Conservation (phyloP, 37 sponge, comb jelly and placozoan genomes). For the Halisarca cf. caerulea region DNA sequence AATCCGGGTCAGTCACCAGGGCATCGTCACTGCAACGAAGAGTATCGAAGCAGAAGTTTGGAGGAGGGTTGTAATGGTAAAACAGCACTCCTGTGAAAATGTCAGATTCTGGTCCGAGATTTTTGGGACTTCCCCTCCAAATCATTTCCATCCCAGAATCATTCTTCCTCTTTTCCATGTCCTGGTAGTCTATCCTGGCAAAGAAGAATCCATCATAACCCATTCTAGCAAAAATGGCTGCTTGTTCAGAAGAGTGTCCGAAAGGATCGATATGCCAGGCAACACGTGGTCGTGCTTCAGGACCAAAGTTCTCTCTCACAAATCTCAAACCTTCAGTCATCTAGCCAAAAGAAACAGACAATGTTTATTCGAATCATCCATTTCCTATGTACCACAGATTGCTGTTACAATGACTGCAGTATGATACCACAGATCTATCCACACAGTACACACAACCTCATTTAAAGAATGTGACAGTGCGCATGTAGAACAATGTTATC, state of each 20-base stretch:
- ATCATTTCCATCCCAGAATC: slow-evolving; percentile 74
- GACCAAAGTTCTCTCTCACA: slow-evolving; percentile 62
- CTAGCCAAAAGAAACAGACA: no score
- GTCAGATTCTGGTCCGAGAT: slow-evolving; percentile 54
- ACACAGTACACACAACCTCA: no score
- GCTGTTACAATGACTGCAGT: no score
- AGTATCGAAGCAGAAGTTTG: slow-evolving; percentile 88
- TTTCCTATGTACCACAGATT: no score
- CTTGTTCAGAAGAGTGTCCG: slow-evolving; percentile 76
- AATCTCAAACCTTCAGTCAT: slow-evolving; percentile 43
- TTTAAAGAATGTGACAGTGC: no score
- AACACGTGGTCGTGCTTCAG: slow-evolving; percentile 58
- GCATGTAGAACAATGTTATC: no score
- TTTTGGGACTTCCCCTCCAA: slow-evolving; percentile 70
- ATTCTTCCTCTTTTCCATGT: slow-evolving; percentile 40
- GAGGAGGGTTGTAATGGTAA: slow-evolving; percentile 74
- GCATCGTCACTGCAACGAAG: slow-evolving; percentile 64
- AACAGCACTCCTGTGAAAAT: slow-evolving; percentile 89
- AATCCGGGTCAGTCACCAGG: slow-evolving; percentile 74
- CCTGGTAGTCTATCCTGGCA: slow-evolving; percentile 91
- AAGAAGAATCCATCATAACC: slow-evolving; percentile 93
- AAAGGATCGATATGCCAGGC: slow-evolving; percentile 91
- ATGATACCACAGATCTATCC: no score
- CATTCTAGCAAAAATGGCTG: slow-evolving; percentile 73
- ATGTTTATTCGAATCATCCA: no score